Percentiles rank a stretch among this genome's conserved stretches.
These are phyloP conservation scores for Pecten maximus DNA, from an alignment of 2,888 invertebrate genomes.

Conservation along the genomic window DNA sequence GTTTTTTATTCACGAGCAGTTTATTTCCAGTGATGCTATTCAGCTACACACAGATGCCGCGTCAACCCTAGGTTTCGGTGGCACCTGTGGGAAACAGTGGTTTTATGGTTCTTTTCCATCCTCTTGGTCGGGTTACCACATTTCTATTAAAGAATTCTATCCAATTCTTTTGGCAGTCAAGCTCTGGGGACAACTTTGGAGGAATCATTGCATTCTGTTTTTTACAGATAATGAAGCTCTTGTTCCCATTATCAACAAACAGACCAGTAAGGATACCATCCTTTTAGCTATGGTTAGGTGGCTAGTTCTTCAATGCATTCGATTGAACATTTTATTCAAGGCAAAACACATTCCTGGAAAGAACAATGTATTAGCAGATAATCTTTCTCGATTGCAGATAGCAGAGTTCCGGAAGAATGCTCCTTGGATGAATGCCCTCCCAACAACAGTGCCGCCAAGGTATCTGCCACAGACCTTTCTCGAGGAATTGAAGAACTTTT, in stretches of 20 bases:
- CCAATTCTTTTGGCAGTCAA: conserved; percentile 45
- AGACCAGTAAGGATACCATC: conserved; percentile 34
- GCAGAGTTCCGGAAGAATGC: conserved; percentile 6
- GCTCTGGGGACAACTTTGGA: conserved; percentile 43
- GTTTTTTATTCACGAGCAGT: conserved; percentile 40
- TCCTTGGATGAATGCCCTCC: neutral
- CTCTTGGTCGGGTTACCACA: conserved; percentile 42
- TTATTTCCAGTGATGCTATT: conserved; percentile 33
- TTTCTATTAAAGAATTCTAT: conserved; percentile 44
- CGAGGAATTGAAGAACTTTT: conserved; percentile 27
- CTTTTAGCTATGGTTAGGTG: conserved; percentile 40
- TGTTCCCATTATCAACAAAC: conserved; percentile 45
- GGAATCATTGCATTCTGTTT: conserved; percentile 39
- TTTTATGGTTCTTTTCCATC: conserved; percentile 41
- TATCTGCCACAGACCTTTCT: conserved; percentile 39
- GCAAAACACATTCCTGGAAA: conserved; percentile 33
- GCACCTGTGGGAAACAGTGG: neutral
- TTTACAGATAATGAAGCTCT: conserved; percentile 50
- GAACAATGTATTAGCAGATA: conserved; percentile 41
- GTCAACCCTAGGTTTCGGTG: neutral
- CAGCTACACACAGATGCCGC: conserved; percentile 48
- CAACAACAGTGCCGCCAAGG: neutral
- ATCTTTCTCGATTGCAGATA: conserved; percentile 41
- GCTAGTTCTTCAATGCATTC: conserved; percentile 41
- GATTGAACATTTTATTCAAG: conserved; percentile 44